phyloP scores from a whole-genome alignment of 2,113 vertebrate species.

The Deroptyus accipitrinus region DNA sequence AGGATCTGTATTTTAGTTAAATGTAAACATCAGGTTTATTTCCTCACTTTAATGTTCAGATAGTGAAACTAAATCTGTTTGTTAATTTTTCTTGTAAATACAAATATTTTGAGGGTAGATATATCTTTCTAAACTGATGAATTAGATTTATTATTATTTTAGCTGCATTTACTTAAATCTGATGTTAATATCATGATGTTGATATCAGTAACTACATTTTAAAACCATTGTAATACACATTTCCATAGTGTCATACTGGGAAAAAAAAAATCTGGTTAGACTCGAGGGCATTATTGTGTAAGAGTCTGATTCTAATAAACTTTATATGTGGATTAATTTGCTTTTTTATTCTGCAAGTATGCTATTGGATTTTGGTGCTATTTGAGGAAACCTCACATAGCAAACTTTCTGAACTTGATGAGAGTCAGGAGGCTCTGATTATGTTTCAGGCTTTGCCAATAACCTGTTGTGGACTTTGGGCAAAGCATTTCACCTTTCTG shows the following conservation, averaged over 20 bases:
- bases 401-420: neutral
- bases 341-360: neutral
- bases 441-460: neutral
- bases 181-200: constrained; percentile 20
- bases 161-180: constrained; percentile 9
- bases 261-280: neutral
- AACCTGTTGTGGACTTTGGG: neutral
- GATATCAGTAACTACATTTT: neutral
- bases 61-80: neutral
- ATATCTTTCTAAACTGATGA: neutral
- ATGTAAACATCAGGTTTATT: neutral
- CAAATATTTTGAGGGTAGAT: neutral
- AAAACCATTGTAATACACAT: neutral
- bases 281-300: neutral
- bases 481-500: neutral
- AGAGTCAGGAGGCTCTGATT: neutral
- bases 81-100: neutral
- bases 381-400: neutral
- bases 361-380: neutral
- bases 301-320: neutral
- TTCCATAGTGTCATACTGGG: neutral
- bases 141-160: neutral
- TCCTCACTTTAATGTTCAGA: neutral
- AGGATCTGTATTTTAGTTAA: neutral
- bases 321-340: neutral